phyloP scores from a whole-genome alignment of 1,140 invertebrate genomes.

The Drosophila orena region DNA sequence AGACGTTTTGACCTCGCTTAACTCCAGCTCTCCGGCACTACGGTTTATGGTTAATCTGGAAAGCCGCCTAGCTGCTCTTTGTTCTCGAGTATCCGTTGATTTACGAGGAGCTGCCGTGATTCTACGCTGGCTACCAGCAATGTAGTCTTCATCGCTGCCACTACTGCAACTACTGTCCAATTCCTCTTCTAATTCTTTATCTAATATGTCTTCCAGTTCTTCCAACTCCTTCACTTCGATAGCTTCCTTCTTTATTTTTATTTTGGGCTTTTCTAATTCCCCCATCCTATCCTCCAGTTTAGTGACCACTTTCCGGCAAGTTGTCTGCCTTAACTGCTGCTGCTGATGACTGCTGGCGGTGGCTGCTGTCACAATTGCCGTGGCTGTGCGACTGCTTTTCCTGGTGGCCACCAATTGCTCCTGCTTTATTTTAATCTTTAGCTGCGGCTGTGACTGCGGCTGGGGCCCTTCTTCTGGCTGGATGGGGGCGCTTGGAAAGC shows the following conservation, averaged over 20 bases:
- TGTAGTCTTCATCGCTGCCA: conserved; percentile 68
- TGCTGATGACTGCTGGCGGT: conserved; percentile 76
- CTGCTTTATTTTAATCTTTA: conserved; percentile 29
- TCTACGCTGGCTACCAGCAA: conserved; percentile 33
- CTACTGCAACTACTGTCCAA: conserved; percentile 48
- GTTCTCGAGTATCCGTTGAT: conserved; percentile 46
- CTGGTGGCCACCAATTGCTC: conserved; percentile 61
- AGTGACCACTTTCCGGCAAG: conserved; percentile 20
- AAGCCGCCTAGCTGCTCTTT: conserved; percentile 52
- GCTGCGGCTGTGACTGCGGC: conserved; percentile 33
- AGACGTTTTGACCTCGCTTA: conserved; percentile 13
- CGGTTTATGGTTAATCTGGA: conserved; percentile 59
- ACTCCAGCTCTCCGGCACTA: conserved; percentile 28
- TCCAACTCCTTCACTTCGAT: conserved; percentile 9
- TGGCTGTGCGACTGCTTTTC: conserved; percentile 77
- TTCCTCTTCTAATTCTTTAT: conserved; percentile 35
- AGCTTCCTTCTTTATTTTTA: conserved; percentile 76
- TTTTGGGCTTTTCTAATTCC: conserved; percentile 55
- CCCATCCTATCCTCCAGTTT: conserved; percentile 84
- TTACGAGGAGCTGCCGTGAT: conserved; percentile 10
- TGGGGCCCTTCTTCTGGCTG: conserved; percentile 76
- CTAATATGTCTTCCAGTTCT: conserved; percentile 16
- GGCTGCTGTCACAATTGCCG: conserved; percentile 76
- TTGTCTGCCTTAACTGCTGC: conserved; percentile 53
- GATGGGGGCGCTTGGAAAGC: conserved; percentile 84